These are phyloP conservation scores for Lathronympha strigana DNA, from an alignment of 2,888 invertebrate species.

Conservation along the genomic window DNA sequence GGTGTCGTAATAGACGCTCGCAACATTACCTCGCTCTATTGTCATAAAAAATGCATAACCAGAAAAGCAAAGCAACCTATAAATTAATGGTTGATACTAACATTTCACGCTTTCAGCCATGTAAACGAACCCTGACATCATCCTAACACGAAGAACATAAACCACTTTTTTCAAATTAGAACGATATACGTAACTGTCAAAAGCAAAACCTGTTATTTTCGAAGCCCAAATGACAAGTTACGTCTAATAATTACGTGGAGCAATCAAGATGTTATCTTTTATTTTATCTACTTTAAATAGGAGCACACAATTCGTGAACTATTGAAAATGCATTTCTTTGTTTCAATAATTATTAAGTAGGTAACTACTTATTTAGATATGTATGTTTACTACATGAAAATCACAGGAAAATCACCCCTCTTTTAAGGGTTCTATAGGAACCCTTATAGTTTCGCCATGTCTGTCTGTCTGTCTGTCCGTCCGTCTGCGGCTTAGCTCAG, in stretches of 20 bases:
- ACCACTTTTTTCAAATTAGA: conserved; percentile 55
- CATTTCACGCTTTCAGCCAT: conserved; percentile 17
- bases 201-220: conserved; percentile 68
- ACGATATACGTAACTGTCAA: conserved; percentile 53
- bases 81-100: background rate
- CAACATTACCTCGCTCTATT: too few relatives aligned
- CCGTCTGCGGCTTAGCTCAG: too few relatives aligned
- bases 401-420: too few relatives aligned
- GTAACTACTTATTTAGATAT: too few relatives aligned
- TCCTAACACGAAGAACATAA: conserved; percentile 39
- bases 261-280: conserved; percentile 61
- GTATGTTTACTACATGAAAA: too few relatives aligned
- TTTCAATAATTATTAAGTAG: background rate
- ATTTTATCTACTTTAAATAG: conserved; percentile 55
- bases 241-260: conserved; percentile 65
- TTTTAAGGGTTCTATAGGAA: too few relatives aligned
- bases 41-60: background rate
- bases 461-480: too few relatives aligned
- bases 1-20: too few relatives aligned
- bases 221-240: conserved; percentile 70
- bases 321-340: conserved; percentile 1
- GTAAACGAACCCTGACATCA: conserved; percentile 39
- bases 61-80: background rate
- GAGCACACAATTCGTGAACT: conserved; percentile 12
- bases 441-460: too few relatives aligned